Evolutionary conservation across 2,888 invertebrate species (phyloP).

Genomic region (Caenorhabditis sp.): DNA sequence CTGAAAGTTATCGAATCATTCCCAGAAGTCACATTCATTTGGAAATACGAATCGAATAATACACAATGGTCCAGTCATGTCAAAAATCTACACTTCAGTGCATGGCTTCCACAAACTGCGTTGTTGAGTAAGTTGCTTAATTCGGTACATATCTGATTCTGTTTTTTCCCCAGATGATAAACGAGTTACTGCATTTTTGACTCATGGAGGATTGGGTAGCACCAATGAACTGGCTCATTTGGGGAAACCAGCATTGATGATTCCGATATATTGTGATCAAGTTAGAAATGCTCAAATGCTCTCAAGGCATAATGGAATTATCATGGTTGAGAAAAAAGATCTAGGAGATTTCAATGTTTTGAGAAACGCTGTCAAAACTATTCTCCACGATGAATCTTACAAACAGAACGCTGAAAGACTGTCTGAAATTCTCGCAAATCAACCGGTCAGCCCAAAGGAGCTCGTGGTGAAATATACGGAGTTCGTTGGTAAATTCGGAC

Average conservation of each 20-base stretch:
- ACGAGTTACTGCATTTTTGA: too few species aligned
- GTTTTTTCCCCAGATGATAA: too few species aligned
- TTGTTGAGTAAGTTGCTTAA: conserved; percentile 19
- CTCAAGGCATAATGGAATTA: conserved; percentile 18
- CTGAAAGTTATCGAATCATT: conserved; percentile 4
- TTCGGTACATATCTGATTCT: too few species aligned
- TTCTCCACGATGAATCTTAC: conserved; percentile 15
- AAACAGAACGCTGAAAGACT: conserved; percentile 10
- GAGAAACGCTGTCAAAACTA: conserved; percentile 10
- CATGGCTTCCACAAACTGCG: conserved; percentile 33
- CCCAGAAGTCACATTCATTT: conserved; percentile 36
- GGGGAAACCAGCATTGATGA: too few species aligned
- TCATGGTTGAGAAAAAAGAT: conserved; percentile 34
- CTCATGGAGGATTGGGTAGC: too few species aligned
- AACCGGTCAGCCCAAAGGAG: conserved; percentile 20
- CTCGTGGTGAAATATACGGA: conserved; percentile 19
- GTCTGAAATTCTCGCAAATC: conserved; percentile 14
- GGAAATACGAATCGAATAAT: conserved; percentile 38
- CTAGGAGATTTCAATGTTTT: conserved; percentile 16
- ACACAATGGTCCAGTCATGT: conserved; percentile 8
- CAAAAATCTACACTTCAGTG: conserved; percentile 18
- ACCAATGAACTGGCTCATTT: too few species aligned
- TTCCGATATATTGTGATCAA: conserved; percentile 23
- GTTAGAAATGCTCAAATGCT: conserved; percentile 39
- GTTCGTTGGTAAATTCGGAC: conserved; percentile 27